Conservation (phyloP, 2,113 vertebrate species). For the Pelmatolapia mariae region DNA sequence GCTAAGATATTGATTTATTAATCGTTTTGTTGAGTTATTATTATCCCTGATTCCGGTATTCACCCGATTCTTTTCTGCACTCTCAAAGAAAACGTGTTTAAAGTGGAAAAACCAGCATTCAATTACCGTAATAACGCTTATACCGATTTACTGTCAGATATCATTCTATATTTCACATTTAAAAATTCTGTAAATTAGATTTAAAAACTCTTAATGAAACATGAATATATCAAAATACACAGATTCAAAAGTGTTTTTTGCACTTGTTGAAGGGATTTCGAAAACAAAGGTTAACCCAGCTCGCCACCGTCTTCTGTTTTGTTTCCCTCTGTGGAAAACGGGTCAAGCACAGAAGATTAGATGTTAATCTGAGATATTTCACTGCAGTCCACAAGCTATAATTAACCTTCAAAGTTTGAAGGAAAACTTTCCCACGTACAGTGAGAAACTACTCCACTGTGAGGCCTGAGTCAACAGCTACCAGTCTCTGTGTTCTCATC, state of each 20-base stretch:
- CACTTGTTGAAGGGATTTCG: not conserved
- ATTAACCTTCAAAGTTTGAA: not conserved
- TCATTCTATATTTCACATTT: not conserved
- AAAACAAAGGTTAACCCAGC: not conserved
- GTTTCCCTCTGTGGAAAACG: not conserved
- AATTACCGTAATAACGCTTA: accelerated
- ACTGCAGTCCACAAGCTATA: accelerated
- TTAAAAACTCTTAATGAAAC: not conserved
- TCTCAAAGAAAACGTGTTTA: not conserved
- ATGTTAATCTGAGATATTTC: not conserved
- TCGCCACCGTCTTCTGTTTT: not conserved
- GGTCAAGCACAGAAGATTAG: not conserved
- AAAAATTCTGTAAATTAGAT: not conserved
- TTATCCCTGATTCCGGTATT: not conserved
- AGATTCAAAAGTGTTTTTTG: not conserved
- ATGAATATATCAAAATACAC: not conserved
- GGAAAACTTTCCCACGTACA: not conserved
- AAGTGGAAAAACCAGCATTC: not conserved
- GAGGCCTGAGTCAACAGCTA: not conserved
- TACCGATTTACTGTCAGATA: not conserved
- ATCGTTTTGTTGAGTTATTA: not conserved
- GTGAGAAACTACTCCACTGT: accelerated
- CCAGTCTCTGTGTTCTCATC: accelerated
- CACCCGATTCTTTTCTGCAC: not conserved
- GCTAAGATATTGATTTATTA: not conserved